Conservation (phyloP, 2,888 invertebrate genomes). For the Macropis europaea region DNA sequence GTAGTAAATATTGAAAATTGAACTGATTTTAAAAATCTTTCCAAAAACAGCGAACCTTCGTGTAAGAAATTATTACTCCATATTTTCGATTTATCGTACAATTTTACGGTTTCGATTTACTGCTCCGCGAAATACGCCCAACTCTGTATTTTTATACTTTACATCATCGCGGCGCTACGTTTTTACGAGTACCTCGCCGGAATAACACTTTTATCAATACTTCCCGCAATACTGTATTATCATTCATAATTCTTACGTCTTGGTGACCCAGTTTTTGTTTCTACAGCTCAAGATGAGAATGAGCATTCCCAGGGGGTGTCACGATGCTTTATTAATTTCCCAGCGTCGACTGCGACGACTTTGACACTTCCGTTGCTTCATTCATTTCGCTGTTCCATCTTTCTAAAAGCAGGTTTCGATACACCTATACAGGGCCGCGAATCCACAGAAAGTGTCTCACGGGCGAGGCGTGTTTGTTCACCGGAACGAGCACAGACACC, state of each 20-base stretch:
- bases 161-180: no score
- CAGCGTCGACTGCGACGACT: constrained; percentile 43
- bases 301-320: constrained; percentile 50
- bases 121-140: no score
- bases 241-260: neutral
- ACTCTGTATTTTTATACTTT: no score
- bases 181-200: neutral
- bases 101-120: no score
- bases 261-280: neutral
- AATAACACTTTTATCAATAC: neutral
- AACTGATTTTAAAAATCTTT: no score
- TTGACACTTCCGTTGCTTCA: constrained; percentile 1
- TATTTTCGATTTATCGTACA: no score
- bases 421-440: neutral
- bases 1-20: no score
- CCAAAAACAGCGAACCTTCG: no score
- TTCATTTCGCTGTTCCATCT: constrained; percentile 11
- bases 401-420: neutral
- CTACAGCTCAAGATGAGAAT: constrained; percentile 2
- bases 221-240: neutral
- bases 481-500: constrained; percentile 9
- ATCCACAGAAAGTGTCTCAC: neutral
- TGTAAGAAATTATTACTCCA: no score
- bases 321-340: constrained; percentile 66
- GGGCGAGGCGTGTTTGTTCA: constrained; percentile 2